phyloP scores from a whole-genome alignment of 2,797 vertebrate genomes.

The Trichosurus vulpecula region DNA sequence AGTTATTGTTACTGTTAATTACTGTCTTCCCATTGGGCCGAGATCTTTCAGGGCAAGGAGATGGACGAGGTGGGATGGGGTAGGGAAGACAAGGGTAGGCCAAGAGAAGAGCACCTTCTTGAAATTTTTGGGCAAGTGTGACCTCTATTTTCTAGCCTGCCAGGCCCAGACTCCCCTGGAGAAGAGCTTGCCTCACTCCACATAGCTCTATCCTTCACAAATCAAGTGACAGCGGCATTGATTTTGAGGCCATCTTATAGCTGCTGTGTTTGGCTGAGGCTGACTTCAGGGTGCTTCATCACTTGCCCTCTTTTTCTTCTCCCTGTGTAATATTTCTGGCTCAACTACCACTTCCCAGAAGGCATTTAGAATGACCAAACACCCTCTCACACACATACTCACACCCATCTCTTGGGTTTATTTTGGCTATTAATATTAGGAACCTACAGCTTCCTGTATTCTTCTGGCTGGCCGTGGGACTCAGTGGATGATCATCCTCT shows the following conservation, averaged over 20 bases:
- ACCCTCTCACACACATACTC: background rate
- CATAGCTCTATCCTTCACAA: background rate
- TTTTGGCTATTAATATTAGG: background rate
- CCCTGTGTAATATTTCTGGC: background rate
- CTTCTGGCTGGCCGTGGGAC: background rate
- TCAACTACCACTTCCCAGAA: background rate
- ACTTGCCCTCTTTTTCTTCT: background rate
- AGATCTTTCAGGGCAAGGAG: background rate
- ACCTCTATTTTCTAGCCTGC: background rate
- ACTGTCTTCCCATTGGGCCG: background rate
- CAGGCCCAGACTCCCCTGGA: background rate
- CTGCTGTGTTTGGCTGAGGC: background rate
- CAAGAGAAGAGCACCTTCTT: constrained; percentile 1
- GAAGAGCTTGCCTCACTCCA: background rate
- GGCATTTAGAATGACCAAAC: background rate
- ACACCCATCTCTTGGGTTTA: background rate
- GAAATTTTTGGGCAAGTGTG: background rate
- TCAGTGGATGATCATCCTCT: background rate
- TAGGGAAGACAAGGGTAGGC: background rate
- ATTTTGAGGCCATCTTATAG: constrained; percentile 6
- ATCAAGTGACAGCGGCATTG: background rate
- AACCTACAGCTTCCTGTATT: background rate
- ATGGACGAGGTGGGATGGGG: background rate
- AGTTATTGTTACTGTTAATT: background rate
- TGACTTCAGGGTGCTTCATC: constrained; percentile 1